Percentiles rank a stretch among this genome's conserved stretches.
phyloP scores from a whole-genome alignment of 1,140 invertebrate genomes.

The Lethocerus indicus region DNA sequence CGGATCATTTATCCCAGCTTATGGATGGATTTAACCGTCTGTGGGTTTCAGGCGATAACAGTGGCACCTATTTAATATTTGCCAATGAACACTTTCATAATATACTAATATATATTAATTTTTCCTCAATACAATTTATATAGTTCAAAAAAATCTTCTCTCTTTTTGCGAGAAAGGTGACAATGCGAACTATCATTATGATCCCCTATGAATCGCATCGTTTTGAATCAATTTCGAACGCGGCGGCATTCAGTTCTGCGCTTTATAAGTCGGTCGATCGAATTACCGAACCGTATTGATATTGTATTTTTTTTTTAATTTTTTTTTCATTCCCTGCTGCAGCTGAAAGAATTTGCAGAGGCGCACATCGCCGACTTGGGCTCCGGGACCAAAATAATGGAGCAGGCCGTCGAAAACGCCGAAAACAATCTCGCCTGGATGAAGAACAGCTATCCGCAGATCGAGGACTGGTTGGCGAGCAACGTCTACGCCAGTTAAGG shows the following conservation, averaged over 20 bases:
- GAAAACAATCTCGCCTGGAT: constrained; percentile 15
- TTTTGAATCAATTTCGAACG: neutral
- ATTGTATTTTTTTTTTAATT: neutral
- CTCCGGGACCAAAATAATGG: constrained; percentile 8
- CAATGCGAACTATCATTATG: neutral
- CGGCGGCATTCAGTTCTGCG: no score
- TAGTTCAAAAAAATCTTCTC: no score
- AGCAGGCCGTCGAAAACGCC: constrained; percentile 14
- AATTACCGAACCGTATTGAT: neutral
- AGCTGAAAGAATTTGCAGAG: constrained; percentile 15
- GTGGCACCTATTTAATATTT: neutral
- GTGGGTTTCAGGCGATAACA: neutral
- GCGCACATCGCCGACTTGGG: constrained; percentile 9
- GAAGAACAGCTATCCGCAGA: constrained; percentile 10
- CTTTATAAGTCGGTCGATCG: no score
- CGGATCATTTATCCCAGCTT: neutral
- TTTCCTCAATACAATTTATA: no score
- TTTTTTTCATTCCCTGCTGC: constrained; percentile 8
- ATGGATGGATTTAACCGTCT: neutral
- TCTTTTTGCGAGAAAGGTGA: neutral
- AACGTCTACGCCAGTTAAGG: no score
- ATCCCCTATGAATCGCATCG: neutral
- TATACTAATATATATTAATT: no score
- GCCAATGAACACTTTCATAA: neutral
- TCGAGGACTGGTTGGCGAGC: constrained; percentile 3